Evolutionary conservation across 2,888 invertebrate genomes (phyloP), one percentile per base, ranked within the genome.

Genomic region (Hermaeophaga mercurialis): DNA sequence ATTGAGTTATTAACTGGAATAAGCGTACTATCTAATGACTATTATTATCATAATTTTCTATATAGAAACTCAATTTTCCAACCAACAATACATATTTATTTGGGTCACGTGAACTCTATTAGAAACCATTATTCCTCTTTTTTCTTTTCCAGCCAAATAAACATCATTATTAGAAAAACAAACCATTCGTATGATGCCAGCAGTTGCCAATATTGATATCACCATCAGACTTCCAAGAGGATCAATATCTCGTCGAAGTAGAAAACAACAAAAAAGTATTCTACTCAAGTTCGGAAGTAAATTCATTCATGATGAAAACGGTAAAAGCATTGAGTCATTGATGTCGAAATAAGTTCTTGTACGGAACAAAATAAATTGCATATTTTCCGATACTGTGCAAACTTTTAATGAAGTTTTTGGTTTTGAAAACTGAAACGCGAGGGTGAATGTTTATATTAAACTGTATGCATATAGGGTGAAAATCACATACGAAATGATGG

Each of bases 301-400:
- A 56, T 58, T 59, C 57, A 58, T 62, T 56, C 34, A 57, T 62
- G 44, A 50, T 43, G 64, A 61, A 57, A 67, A 69, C 64, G 70
- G 63, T 69, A 67, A 69, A 69, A 71, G 72, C 72, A 68, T 72
- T 67, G 61, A 58, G 68, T 66, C 69, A 68, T 70, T 61, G 66
- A 66, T 63, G 68, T 66, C 66, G 63, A 18, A 57, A 46, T 61
- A 59, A 65, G 62, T 63, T 62, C 60, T 63, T 58, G 66, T 66
- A 63, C 50, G 56, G 50, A 61, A 64, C 53, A 26, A 17, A 52
- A 41, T 38, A 53, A 58, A 54, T 55, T 47, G 52, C 53, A 48
- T 15, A 54, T 48, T 54, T 36, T 44, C 36, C 28, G n/a, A n/a
- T 36, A 15, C 14, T 19, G 34, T 15, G 28, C 39, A 39, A 38